These are phyloP conservation scores for Batillaria attramentaria DNA, from an alignment of 1,140 invertebrate species.

Conservation along the genomic window DNA sequence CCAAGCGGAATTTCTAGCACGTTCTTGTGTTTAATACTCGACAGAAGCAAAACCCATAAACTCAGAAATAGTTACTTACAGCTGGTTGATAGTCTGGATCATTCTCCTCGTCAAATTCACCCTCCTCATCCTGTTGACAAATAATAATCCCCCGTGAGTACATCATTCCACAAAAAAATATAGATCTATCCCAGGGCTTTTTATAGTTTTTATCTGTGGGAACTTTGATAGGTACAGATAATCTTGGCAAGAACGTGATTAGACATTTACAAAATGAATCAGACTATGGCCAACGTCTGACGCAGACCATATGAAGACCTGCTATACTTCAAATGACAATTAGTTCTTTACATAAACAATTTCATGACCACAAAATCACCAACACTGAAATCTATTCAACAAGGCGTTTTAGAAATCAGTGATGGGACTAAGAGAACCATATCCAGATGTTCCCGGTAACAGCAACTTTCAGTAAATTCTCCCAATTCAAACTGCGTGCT, in stretches of 20 bases:
- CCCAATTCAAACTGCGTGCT: too few relatives aligned
- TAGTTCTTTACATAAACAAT: too few relatives aligned
- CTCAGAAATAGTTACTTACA: slow-evolving; percentile 37
- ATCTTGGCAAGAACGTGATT: background rate
- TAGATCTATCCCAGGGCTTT: background rate
- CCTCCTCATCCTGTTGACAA: slow-evolving; percentile 54
- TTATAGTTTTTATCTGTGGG: background rate
- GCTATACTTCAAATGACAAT: background rate
- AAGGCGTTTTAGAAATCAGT: too few relatives aligned
- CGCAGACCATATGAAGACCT: background rate
- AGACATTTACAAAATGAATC: background rate
- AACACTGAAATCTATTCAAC: too few relatives aligned
- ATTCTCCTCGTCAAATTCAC: slow-evolving; percentile 63
- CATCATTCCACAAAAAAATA: background rate
- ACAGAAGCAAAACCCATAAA: background rate
- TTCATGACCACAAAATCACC: too few relatives aligned
- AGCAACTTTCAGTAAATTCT: too few relatives aligned
- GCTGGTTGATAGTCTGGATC: slow-evolving; percentile 61
- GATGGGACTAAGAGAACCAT: too few relatives aligned
- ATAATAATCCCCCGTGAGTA: slow-evolving; percentile 16
- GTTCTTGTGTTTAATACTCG: background rate
- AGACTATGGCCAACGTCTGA: background rate
- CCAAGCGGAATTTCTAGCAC: background rate
- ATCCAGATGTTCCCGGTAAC: too few relatives aligned
- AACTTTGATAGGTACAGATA: background rate